Evolutionary conservation across 35 echinoderm and acorn worm species (phyloP).

Genomic region (Lytechinus pictus): DNA sequence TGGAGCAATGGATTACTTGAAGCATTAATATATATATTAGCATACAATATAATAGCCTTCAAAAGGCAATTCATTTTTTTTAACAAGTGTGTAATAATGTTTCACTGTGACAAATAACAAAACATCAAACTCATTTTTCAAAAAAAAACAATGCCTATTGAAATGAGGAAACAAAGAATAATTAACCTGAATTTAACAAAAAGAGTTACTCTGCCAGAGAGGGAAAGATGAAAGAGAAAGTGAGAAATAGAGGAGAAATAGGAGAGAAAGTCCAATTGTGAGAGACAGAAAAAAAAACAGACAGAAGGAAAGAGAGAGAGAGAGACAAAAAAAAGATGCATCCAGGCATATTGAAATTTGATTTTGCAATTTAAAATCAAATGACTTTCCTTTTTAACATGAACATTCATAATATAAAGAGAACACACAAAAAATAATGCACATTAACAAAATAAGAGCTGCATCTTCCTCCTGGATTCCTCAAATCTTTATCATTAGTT

Average conservation of each 20-base stretch:
- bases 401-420: background rate
- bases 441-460: too few species aligned
- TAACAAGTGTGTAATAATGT: too few species aligned
- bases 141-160: too few species aligned
- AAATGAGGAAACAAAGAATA: too few species aligned
- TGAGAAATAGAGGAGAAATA: background rate
- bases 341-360: background rate
- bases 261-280: background rate
- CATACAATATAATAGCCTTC: background rate
- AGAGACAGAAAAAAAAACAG: background rate
- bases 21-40: too few species aligned
- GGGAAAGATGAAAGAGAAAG: background rate
- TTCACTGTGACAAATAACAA: background rate
- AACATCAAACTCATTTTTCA: background rate
- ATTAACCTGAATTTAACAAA: too few species aligned
- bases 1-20: too few species aligned
- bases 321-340: background rate
- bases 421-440: too few species aligned
- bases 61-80: background rate
- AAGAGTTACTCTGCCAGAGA: background rate
- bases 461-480: too few species aligned
- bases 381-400: background rate
- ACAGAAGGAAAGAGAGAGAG: background rate
- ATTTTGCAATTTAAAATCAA: background rate
- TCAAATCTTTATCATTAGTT: too few species aligned